Evolutionary conservation across 2,888 invertebrate genomes (phyloP), one percentile per base, ranked within the genome.

Genomic region (Agriopis aurantiaria): DNA sequence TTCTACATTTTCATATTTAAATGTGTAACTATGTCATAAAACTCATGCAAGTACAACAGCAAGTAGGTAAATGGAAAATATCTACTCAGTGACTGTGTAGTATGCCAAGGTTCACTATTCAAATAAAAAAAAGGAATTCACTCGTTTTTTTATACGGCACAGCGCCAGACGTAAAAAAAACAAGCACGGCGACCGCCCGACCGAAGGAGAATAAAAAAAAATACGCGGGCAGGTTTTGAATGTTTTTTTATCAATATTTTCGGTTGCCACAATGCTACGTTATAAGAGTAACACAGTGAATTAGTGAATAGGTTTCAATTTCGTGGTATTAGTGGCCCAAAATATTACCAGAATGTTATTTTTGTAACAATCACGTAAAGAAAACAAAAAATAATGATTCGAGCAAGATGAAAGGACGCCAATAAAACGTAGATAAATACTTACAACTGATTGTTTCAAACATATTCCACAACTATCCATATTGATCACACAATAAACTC

Each of bases 391-490:
- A 89, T 87, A 89, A 84, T 86, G 86, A 86, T 78, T 66, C 72
- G 83, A 85, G 78, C 81, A 79, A 82, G 80, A 83, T 78, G 80
- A 86, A 85, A 87, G 82, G 84, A 84, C 78, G 79, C 78, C 74
- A 72, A 75, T 69, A 82, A 79, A 79, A 78, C 60, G 69, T 57
- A 71, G 75, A 69, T 67, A 77, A 74, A 78, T 84, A 91, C 94
- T 92, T 81, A 94, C 94, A 81, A 86, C 89, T 63, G 91, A 92
- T 72, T 90, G 90, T 85, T 93, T 93, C 72, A 86, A 80, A 81
- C 94, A 94, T 76, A 93, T 91, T 77, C 91, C 93, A 90, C 94
- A 94, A 82, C 90, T 92, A 88, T 94, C 92, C 93, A 93, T 94
- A 76, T 78, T 86, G 80, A 79, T 80, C 76, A 75, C 78, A 78